A percentile compares a stretch with the other conserved stretches of the same genome.
phyloP scores from a whole-genome alignment of 2,888 invertebrate species.

The Caenorhabditis panamensis region DNA sequence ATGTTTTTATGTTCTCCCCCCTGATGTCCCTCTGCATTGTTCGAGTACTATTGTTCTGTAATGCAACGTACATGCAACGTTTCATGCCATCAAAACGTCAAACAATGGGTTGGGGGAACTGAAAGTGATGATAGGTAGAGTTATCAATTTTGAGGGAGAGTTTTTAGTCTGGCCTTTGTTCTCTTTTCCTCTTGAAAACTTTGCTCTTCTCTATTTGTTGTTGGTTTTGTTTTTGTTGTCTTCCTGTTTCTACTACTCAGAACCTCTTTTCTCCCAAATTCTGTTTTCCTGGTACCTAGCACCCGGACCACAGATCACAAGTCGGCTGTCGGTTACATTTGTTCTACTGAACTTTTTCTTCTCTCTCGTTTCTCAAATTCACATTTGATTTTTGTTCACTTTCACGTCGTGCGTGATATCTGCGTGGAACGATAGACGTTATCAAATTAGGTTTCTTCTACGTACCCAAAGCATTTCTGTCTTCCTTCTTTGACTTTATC shows the following conservation, averaged over 20 bases:
- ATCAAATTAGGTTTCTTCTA: slow-evolving; percentile 50
- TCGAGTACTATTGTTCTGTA: slow-evolving; percentile 50
- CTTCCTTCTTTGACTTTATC: not conserved
- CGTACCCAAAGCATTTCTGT: not conserved
- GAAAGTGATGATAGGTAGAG: not conserved
- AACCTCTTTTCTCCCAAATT: too few relatives aligned
- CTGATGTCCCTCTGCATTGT: slow-evolving; percentile 40
- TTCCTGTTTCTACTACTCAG: slow-evolving; percentile 2
- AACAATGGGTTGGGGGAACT: slow-evolving; percentile 35
- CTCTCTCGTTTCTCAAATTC: not conserved
- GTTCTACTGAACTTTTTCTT: not conserved
- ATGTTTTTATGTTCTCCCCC: slow-evolving; percentile 41
- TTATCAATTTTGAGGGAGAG: slow-evolving; percentile 17
- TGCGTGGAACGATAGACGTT: slow-evolving; percentile 25
- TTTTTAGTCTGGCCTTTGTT: too few relatives aligned
- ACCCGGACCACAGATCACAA: slow-evolving; percentile 8
- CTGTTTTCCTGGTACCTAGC: too few relatives aligned
- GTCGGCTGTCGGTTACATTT: not conserved
- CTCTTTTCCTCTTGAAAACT: too few relatives aligned
- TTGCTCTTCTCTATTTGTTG: not conserved
- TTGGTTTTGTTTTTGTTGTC: slow-evolving; percentile 1
- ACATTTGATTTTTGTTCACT: slow-evolving; percentile 45
- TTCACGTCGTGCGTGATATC: slow-evolving; percentile 19
- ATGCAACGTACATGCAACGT: slow-evolving; percentile 25
- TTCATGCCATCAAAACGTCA: slow-evolving; percentile 32